Evolutionary conservation across 1,140 invertebrate species (phyloP).

Genomic region (Steinernema feltiae): DNA sequence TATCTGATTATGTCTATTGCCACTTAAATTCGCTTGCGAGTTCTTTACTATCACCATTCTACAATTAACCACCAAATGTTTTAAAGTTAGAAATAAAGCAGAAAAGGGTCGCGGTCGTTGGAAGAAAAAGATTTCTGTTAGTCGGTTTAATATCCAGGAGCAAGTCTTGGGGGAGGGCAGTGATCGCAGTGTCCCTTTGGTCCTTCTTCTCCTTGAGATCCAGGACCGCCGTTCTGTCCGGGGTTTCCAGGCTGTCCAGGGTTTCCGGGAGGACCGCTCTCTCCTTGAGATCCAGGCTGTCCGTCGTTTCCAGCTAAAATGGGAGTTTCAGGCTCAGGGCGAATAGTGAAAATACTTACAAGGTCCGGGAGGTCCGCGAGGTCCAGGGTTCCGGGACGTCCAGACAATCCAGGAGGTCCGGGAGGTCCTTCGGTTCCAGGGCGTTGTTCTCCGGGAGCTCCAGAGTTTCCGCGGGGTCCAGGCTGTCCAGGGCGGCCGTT

Average conservation of each 20-base stretch:
- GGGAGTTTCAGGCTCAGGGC: conserved; percentile 22
- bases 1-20: no score
- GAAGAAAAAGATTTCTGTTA: background rate
- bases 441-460: conserved; percentile 29
- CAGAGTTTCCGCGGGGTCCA: conserved; percentile 31
- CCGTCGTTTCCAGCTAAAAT: conserved; percentile 33
- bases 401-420: conserved; percentile 40
- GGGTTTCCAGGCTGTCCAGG: conserved; percentile 39
- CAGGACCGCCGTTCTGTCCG: conserved; percentile 32
- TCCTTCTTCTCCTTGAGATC: conserved; percentile 37
- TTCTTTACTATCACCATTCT: background rate
- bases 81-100: background rate
- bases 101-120: background rate
- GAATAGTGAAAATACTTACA: conserved; percentile 17
- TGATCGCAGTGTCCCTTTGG: conserved; percentile 39
- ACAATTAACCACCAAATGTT: background rate
- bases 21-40: no score
- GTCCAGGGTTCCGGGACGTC: conserved; percentile 38
- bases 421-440: conserved; percentile 21
- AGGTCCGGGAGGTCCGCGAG: conserved; percentile 39
- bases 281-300: conserved; percentile 33
- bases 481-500: conserved; percentile 30
- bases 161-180: conserved; percentile 37
- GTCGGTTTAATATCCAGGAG: conserved; percentile 41
- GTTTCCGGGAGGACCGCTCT: conserved; percentile 29